Evolutionary conservation across 2,888 invertebrate genomes (phyloP), one percentile per base, ranked within the genome.

Genomic region (Pheosia tremula): DNA sequence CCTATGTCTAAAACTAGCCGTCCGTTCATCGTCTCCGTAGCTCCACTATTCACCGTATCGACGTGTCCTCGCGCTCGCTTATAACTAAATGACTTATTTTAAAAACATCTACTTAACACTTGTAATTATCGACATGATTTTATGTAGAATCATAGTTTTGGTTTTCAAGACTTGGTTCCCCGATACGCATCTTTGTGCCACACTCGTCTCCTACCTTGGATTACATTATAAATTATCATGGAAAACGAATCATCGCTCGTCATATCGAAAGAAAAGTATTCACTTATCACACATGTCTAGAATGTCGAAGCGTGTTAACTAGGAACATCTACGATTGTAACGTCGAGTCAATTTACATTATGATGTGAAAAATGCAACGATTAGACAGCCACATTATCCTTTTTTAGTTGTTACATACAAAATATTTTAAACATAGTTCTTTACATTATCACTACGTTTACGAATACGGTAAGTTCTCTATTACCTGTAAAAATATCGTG

Each of bases 401-500:
- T 70, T 81, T 81, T 83, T 74, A 81, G 84, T 87, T 87, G 86
- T 86, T 84, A 80, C 56, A 74, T 88, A 91, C 84, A 91, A 91
- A 90, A 89, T 88, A 87, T 82, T 84, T 87, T 88, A 84, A 87
- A 86, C 84, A 86, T 85, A 85, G 82, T 85, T 72, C 83, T 85
- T 87, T 82, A 88, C 80, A 87, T 89, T 91, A 91, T 79, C 75
- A 81, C 91, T 91, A 92, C 86, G 79, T 90, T 89, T 89, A 90
- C 84, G 88, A 88, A 87, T 88, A 91, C 88, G 90, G 91, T 90
- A 88, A 89, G 89, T 86, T 89, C 82, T 83, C 87, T 88, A 86
- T 89, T 86, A 91, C 89, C 90, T 90, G 92, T 92, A 93, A 91
- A 91, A 91, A 91, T 92, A 92, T 90, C 79, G 83, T 88, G 87